Evolutionary conservation across 2,888 invertebrate genomes (phyloP).

Genomic region (Apamea epomidion): DNA sequence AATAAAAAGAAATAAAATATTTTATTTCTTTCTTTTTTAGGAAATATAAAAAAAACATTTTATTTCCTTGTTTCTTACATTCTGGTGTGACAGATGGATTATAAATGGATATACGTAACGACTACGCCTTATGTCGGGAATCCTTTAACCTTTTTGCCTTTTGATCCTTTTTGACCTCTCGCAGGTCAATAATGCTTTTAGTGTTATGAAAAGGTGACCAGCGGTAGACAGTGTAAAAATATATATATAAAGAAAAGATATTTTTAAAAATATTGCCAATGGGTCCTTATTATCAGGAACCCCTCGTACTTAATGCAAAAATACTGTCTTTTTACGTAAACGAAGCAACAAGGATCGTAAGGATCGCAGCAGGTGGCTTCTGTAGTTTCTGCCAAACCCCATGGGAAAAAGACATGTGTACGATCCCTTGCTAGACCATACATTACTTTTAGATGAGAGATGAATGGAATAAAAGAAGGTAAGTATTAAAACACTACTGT

Average conservation of each 20-base stretch:
- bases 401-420: too few relatives aligned
- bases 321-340: too few relatives aligned
- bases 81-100: slow-evolving; percentile 41
- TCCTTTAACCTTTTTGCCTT: slow-evolving; percentile 60
- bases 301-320: background rate
- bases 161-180: slow-evolving; percentile 50
- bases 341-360: too few relatives aligned
- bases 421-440: too few relatives aligned
- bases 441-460: too few relatives aligned
- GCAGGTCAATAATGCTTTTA: slow-evolving; percentile 44
- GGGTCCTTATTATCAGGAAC: too few relatives aligned
- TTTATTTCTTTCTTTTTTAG: background rate
- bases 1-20: background rate
- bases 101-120: slow-evolving; percentile 45
- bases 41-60: too few relatives aligned
- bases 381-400: too few relatives aligned
- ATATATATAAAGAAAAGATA: too few relatives aligned
- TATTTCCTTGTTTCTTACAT: background rate
- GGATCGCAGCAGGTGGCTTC: too few relatives aligned
- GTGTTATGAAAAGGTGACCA: slow-evolving; percentile 35
- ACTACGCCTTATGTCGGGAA: slow-evolving; percentile 52
- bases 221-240: background rate
- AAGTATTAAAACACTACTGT: too few relatives aligned
- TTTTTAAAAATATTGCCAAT: background rate
- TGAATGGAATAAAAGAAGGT: too few relatives aligned